Evolutionary conservation across 2,113 vertebrate species (phyloP), one percentile per base, ranked within the genome.

Genomic region (Isurus oxyrinchus): DNA sequence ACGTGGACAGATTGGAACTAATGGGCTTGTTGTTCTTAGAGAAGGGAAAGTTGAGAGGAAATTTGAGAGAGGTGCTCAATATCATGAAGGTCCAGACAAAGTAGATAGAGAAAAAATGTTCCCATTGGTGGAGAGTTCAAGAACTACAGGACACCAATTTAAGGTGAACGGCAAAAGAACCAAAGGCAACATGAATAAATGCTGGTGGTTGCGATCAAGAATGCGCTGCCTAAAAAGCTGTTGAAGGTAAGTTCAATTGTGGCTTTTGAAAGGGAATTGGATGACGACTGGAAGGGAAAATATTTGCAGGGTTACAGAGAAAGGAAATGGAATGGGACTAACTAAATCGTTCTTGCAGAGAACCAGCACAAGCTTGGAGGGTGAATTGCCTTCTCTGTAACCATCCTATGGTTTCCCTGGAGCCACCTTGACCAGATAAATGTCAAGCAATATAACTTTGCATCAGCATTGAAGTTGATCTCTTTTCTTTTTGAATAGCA

Each of bases 401-500:
- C 5, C 72, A 76, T 35, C 31, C 72, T 35, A 35, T 35, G 31
- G 35, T 35, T 61, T 55, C 27, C 13, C 31, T 19, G 14, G 31
- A 6, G 53, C 49, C 35, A 23, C 76, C 35, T 35, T 57, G 76
- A 49, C 49, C 27, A 40, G 31, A 7, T 21, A 44, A 96, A 61
- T 57, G 27, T 53, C 59, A 96, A 49, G 55, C n/a, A 49, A 8
- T 84, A 10, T 49, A 57, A 67, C 27, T 81, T 96, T 31, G 14
- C 0, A 7, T 55, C 35, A 53, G 19, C 53, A 31, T 25, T 86
- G 44, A 66, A 14, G 5, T 31, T 61, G 27, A 35, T 27, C 8
- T 13, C 13, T 86, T 27, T 84, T 40, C 31, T 90, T 91, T 96
- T 21, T 96, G 27, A 96, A 79, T 97, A 98, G 97, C 98, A 98